Base-by-base conservation (phyloP, 64 coral and sea anemone genomes). In the Actinia tenebrosa region DNA sequence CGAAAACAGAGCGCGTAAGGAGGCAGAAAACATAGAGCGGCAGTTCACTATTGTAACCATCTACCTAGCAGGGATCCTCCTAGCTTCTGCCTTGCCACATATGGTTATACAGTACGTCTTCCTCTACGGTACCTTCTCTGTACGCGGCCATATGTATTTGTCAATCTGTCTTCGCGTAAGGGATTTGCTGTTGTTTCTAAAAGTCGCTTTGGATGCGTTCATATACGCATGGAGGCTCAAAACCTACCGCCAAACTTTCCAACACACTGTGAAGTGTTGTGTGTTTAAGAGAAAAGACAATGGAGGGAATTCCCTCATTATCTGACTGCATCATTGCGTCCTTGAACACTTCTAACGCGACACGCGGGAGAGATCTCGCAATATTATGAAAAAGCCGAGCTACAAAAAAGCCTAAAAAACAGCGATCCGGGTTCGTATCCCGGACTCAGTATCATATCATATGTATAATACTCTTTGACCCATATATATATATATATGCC, bases 221-320 rank as follows among this genome's bases (percentile, higher is more conserved):
- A 96, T 96, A 82, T 96, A 96, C 71, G 94, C 94, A 1, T 96
- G 94, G 94, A 83, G 94, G 37, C 63, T 96, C 54, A 84, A 91
- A 42, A 84, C 71, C 45, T 96, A 93, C 60, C 88, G 91, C 15
- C n/a, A 87, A 72, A 72, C 90, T n/a, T 78, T 91, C 4, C 86
- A 87, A 20, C 77, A 52, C 43, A 87, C 90, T 0, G 5, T 87
- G 25, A 79, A 53, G 8, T 53, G 58, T 54, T 91, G 45, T 53
- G 69, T 75, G 0, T 75, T 75, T 75, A 8, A 75, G 26, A 75
- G 69, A 9, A 75, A 75, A 75, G 27, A 1, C n/a, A 13, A 66
- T 25, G 25, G 9, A 66, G 63, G 14, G n/a, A n/a, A n/a, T 3
- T 30, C 69, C 5, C 69, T 75, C 23, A 37, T 75, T 75, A 3